Evolutionary conservation across 2,113 vertebrate species (phyloP).

Genomic region (Syngnathoides biaculeatus): DNA sequence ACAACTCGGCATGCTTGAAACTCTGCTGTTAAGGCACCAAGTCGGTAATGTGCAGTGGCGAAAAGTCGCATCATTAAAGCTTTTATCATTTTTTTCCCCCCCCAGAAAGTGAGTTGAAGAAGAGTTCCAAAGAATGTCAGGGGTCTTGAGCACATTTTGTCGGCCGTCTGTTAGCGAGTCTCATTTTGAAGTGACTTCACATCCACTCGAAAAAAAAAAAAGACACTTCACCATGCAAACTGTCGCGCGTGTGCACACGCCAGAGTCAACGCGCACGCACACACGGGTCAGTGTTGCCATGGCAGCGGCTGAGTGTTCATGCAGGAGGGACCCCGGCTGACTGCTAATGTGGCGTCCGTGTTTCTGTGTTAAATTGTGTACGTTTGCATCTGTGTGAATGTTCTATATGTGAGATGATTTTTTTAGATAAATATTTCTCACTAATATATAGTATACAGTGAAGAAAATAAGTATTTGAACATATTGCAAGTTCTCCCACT

Average conservation of each 20-base stretch:
- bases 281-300: background rate
- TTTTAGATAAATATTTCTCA: no score
- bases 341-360: no score
- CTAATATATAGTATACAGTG: no score
- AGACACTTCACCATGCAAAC: background rate
- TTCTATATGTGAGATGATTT: no score
- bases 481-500: no score
- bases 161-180: background rate
- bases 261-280: background rate
- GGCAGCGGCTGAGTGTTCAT: no score
- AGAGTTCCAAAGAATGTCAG: background rate
- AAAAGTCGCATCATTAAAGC: background rate
- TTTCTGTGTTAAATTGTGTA: no score
- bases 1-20: no score
- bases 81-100: background rate
- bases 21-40: no score
- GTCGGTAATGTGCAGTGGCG: background rate
- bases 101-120: background rate
- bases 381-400: no score
- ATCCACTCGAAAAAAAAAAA: background rate
- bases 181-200: background rate
- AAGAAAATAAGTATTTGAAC: no score
- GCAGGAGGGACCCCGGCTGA: no score
- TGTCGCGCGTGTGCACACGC: background rate
- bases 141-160: background rate